Conservation (phyloP, 2,888 invertebrate genomes). For the Thymelicus sylvestris region DNA sequence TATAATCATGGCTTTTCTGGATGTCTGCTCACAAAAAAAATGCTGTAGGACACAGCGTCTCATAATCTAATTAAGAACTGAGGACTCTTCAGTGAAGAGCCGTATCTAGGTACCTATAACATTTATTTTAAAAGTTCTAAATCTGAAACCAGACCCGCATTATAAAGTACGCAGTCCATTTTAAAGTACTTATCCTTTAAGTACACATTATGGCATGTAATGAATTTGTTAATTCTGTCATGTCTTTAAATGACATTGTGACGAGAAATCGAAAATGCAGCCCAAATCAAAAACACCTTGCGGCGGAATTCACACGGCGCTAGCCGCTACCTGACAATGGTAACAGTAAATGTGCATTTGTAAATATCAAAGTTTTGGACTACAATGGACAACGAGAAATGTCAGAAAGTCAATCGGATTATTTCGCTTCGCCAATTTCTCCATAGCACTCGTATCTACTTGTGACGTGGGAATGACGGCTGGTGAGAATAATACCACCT, state of each 20-base stretch:
- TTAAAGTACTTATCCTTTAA: too few relatives aligned
- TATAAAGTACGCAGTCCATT: too few relatives aligned
- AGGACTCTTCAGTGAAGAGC: too few relatives aligned
- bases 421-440: slow-evolving; percentile 39
- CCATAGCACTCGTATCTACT: background rate
- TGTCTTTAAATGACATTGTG: too few relatives aligned
- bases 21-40: background rate
- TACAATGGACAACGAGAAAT: slow-evolving; percentile 38
- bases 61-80: too few relatives aligned
- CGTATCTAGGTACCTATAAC: too few relatives aligned
- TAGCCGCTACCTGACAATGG: slow-evolving; percentile 5
- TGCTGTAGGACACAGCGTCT: too few relatives aligned
- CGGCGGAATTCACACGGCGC: background rate
- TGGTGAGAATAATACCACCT: background rate
- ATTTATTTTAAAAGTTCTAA: too few relatives aligned
- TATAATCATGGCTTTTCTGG: background rate
- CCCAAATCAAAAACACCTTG: background rate
- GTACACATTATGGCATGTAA: too few relatives aligned
- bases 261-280: too few relatives aligned
- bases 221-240: too few relatives aligned
- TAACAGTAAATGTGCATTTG: background rate
- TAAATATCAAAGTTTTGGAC: background rate
- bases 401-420: slow-evolving; percentile 48
- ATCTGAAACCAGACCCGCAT: too few relatives aligned
- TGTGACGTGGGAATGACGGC: slow-evolving; percentile 39